A percentile compares a stretch with the other conserved stretches of the same genome.
Evolutionary conservation across 2,113 vertebrate genomes (phyloP).

Genomic region (Clupea harengus): DNA sequence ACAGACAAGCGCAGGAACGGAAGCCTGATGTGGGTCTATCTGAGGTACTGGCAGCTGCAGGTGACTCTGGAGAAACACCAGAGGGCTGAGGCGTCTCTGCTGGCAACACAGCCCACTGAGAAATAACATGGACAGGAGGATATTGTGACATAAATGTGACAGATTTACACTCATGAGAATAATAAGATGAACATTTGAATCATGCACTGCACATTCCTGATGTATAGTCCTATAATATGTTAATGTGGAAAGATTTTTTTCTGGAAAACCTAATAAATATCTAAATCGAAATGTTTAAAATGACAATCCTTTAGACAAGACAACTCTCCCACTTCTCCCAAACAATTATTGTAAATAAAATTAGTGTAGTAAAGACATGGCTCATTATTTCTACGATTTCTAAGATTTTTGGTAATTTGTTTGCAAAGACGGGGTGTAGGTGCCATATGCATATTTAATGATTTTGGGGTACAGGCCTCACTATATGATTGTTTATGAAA

Average conservation of each 20-base stretch:
- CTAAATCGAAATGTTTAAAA: neutral
- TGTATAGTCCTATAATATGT: neutral
- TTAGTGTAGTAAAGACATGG: neutral
- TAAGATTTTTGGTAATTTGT: neutral
- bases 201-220: constrained; percentile 16
- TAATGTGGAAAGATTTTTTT: neutral
- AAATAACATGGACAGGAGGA: neutral
- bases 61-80: constrained; percentile 74
- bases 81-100: constrained; percentile 66
- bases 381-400: neutral
- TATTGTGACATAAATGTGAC: neutral
- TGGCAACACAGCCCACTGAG: constrained; percentile 40
- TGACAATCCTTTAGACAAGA: too few species aligned
- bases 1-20: constrained; percentile 73
- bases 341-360: too few species aligned
- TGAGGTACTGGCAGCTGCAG: constrained; percentile 75
- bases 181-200: neutral
- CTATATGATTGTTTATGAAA: too few species aligned
- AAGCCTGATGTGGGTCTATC: constrained; percentile 81
- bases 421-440: too few species aligned
- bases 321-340: too few species aligned
- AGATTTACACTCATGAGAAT: neutral
- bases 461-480: too few species aligned
- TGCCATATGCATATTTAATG: too few species aligned
- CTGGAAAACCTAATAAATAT: neutral